A percentile compares a stretch with the other conserved stretches of the same genome.
phyloP scores from a whole-genome alignment of 2,113 vertebrate genomes.

The Alligator mississippiensis region DNA sequence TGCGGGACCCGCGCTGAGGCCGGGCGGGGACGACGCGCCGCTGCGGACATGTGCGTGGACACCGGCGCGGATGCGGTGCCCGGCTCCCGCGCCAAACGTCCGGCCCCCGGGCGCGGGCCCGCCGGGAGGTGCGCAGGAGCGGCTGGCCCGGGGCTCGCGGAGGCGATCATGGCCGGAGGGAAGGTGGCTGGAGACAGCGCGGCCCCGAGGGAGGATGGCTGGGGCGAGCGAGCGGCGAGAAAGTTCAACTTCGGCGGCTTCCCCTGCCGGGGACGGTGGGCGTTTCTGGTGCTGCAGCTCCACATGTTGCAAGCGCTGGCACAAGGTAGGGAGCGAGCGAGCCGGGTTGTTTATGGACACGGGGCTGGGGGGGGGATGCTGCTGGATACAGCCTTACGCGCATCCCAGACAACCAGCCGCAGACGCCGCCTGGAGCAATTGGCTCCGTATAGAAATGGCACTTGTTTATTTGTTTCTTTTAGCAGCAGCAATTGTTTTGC shows the following conservation, averaged over 20 bases:
- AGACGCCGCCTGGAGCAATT: constrained; percentile 8
- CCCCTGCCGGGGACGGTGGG: constrained; percentile 82
- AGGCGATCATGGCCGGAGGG: constrained; percentile 21
- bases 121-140: constrained; percentile 29
- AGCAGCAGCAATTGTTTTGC: constrained; percentile 2
- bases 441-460: constrained; percentile 32
- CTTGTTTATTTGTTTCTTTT: constrained; percentile 41
- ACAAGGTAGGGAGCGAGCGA: constrained; percentile 83
- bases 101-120: constrained; percentile 45
- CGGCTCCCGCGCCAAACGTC: background rate
- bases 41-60: too few species aligned
- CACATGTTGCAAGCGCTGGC: constrained; percentile 86
- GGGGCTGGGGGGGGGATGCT: constrained; percentile 24
- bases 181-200: constrained; percentile 44
- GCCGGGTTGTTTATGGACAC: constrained; percentile 59
- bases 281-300: constrained; percentile 84
- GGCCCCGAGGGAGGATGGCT: constrained; percentile 61
- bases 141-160: constrained; percentile 30
- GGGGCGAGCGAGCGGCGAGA: constrained; percentile 70
- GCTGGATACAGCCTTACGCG: constrained; percentile 17
- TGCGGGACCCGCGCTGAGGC: too few species aligned
- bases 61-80: accelerated
- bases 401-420: constrained; percentile 31
- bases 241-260: constrained; percentile 82
- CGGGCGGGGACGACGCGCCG: background rate